These are phyloP conservation scores for Limenitis camilla DNA, from an alignment of 2,888 invertebrate genomes.

Conservation along the genomic window DNA sequence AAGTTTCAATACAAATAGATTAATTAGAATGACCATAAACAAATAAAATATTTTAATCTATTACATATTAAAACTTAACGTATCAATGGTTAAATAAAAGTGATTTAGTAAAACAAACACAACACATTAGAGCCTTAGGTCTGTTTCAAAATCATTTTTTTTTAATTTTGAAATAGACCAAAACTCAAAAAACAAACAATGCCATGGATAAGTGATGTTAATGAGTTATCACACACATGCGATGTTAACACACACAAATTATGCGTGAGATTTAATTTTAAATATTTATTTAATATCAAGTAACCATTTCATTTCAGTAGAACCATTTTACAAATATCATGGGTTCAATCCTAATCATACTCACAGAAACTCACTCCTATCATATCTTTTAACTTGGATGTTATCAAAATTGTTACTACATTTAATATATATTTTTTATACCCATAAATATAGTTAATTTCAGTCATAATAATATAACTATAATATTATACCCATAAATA, in stretches of 20 bases:
- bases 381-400: too few species aligned
- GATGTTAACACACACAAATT: conserved; percentile 19
- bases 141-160: not conserved
- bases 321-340: too few species aligned
- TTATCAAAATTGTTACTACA: too few species aligned
- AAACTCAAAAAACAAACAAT: conserved; percentile 9
- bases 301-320: too few species aligned
- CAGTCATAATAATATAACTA: too few species aligned
- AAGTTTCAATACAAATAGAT: too few species aligned
- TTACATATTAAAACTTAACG: not conserved
- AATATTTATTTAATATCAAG: not conserved
- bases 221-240: conserved; percentile 18
- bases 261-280: conserved; percentile 2
- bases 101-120: not conserved
- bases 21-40: not conserved
- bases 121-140: conserved; percentile 3
- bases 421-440: too few species aligned
- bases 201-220: conserved; percentile 12
- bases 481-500: too few species aligned
- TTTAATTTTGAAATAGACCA: conserved; percentile 7
- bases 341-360: too few species aligned
- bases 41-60: not conserved
- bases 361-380: too few species aligned
- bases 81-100: not conserved
- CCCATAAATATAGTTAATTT: too few species aligned